Conservation (phyloP, 2,113 vertebrate species). For the Cyanoramphus novaezelandiae region DNA sequence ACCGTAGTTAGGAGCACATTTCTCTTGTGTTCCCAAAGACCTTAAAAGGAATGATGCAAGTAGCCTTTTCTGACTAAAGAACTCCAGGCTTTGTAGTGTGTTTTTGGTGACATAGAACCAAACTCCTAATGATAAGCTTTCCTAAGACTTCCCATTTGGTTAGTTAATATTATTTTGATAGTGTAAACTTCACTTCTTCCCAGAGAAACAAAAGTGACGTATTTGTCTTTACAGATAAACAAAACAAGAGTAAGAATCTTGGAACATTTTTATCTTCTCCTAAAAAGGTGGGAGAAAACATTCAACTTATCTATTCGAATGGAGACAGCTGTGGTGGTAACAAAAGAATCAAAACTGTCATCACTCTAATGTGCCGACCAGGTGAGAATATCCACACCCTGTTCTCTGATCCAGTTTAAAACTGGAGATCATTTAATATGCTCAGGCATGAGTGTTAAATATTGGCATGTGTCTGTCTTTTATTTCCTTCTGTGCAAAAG, state of each 20-base stretch:
- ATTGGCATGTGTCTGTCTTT: not conserved
- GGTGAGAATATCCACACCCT: slow-evolving; percentile 65
- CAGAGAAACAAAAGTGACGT: not conserved
- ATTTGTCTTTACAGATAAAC: slow-evolving; percentile 75
- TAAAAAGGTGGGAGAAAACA: slow-evolving; percentile 80
- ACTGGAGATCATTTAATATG: not conserved
- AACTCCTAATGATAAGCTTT: not conserved
- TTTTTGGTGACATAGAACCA: not conserved
- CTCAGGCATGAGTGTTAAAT: not conserved
- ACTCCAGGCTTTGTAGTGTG: not conserved
- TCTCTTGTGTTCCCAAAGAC: not conserved
- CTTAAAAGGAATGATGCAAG: not conserved
- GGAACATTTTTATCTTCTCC: slow-evolving; percentile 87
- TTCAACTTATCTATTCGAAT: slow-evolving; percentile 85
- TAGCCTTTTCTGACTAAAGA: not conserved
- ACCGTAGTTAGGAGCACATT: not conserved
- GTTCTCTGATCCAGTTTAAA: not conserved
- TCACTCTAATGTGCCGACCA: slow-evolving; percentile 89
- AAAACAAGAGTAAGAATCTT: slow-evolving; percentile 72
- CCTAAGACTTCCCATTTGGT: not conserved
- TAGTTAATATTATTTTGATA: not conserved
- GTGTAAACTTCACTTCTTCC: not conserved
- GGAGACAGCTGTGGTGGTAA: slow-evolving; percentile 80
- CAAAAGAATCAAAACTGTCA: slow-evolving; percentile 77
- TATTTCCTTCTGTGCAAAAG: not conserved